Evolutionary conservation across 2,797 vertebrate species (phyloP).

Genomic region (Anomalospiza imberbis): DNA sequence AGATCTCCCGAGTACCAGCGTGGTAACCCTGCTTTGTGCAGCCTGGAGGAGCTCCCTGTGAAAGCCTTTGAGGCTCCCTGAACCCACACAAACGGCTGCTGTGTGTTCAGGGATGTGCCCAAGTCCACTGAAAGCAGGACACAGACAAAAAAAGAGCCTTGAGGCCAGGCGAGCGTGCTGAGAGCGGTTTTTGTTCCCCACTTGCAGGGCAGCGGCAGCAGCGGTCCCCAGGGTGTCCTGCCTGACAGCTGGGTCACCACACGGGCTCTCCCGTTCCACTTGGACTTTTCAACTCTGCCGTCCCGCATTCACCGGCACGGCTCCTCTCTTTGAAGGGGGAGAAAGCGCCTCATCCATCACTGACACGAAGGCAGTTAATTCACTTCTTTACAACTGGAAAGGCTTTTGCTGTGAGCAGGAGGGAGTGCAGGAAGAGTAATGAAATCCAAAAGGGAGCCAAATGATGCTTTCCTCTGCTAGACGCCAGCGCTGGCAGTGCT

Average conservation of each 20-base stretch:
- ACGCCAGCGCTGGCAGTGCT: neutral
- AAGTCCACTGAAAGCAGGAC: constrained; percentile 75
- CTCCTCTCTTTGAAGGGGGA: constrained; percentile 84
- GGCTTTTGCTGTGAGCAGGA: constrained; percentile 47
- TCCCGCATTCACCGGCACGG: constrained; percentile 43
- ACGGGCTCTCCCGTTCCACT: constrained; percentile 68
- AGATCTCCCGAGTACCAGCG: constrained; percentile 33
- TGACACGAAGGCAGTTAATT: constrained; percentile 73
- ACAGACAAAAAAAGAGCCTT: constrained; percentile 68
- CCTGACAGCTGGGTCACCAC: constrained; percentile 77
- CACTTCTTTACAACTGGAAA: constrained; percentile 66
- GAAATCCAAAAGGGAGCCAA: constrained; percentile 47
- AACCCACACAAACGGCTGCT: constrained; percentile 71
- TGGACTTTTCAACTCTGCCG: constrained; percentile 68
- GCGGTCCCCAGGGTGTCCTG: constrained; percentile 71
- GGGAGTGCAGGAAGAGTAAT: constrained; percentile 40
- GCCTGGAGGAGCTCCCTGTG: constrained; percentile 39
- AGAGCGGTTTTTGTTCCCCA: constrained; percentile 85
- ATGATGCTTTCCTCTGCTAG: constrained; percentile 36
- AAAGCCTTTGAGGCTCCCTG: constrained; percentile 70
- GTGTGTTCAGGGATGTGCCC: constrained; percentile 75
- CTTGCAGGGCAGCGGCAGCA: constrained; percentile 80
- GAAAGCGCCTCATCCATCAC: constrained; percentile 98
- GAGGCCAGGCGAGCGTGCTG: constrained; percentile 68
- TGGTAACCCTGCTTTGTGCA: constrained; percentile 62